Conservation (phyloP, 2,888 invertebrate genomes). For the Muschampia plurimacula region DNA sequence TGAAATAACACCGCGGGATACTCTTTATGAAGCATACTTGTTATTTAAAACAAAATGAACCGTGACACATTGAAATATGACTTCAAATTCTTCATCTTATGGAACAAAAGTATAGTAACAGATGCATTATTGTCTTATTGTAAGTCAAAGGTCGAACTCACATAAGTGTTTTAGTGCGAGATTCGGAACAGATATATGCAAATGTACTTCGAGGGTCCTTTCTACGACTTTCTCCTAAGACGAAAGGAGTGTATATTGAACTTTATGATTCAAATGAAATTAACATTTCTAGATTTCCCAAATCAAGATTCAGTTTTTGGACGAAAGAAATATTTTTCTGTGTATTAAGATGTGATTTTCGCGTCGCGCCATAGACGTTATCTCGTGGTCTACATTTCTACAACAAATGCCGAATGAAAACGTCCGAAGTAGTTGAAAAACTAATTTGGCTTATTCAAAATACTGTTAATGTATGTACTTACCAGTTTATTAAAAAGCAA, state of each 20-base stretch:
- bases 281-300: no score
- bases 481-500: no score
- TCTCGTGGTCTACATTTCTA: no score
- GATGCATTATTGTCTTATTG: constrained; percentile 8
- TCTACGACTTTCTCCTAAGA: constrained; percentile 19
- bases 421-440: no score
- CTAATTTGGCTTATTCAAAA: no score
- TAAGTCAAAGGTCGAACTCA: constrained; percentile 31
- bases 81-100: constrained; percentile 1
- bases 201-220: constrained; percentile 6
- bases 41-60: neutral
- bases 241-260: neutral
- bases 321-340: no score
- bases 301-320: no score
- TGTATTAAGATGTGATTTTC: no score
- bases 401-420: no score
- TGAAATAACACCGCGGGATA: constrained; percentile 16
- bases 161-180: constrained; percentile 18
- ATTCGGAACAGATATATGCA: constrained; percentile 23
- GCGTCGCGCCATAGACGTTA: no score
- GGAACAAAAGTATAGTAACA: neutral
- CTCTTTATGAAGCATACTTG: neutral
- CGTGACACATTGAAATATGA: neutral
- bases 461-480: no score
- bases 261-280: neutral